phyloP scores from a whole-genome alignment of 2,113 vertebrate genomes.

The Coptodon bakossiorum region DNA sequence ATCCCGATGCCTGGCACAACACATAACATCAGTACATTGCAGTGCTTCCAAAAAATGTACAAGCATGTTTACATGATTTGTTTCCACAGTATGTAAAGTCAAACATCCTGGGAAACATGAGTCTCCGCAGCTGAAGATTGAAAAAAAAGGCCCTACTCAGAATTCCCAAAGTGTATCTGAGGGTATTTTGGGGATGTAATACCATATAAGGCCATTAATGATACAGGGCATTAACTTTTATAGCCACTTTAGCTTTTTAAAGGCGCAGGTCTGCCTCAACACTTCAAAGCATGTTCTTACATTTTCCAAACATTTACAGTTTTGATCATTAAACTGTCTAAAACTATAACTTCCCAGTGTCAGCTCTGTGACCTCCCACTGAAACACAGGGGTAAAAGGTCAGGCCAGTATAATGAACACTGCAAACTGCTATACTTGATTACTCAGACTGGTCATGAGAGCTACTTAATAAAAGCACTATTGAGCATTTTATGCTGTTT shows the following conservation, averaged over 20 bases:
- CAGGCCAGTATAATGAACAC: constrained; percentile 10
- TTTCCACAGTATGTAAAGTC: neutral
- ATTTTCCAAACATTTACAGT: constrained; percentile 13
- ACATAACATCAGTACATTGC: neutral
- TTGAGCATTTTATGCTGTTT: constrained; percentile 40
- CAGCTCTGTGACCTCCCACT: neutral
- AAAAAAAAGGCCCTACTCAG: constrained; percentile 15
- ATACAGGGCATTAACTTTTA: constrained; percentile 23
- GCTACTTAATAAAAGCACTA: constrained; percentile 11
- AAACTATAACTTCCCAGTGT: neutral
- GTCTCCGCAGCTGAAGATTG: neutral
- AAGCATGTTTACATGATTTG: neutral
- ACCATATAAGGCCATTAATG: constrained; percentile 50
- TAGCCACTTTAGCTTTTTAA: constrained; percentile 18
- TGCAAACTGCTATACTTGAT: constrained; percentile 28
- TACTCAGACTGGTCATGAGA: constrained; percentile 19
- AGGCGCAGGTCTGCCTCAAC: neutral
- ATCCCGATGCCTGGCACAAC: constrained; percentile 77
- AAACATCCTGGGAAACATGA: neutral
- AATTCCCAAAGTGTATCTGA: constrained; percentile 1
- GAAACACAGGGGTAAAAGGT: neutral
- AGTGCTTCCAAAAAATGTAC: neutral
- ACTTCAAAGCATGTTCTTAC: neutral
- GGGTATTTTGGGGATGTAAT: constrained; percentile 33
- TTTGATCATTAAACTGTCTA: neutral